Percentiles rank a stretch among this genome's conserved stretches.
Evolutionary conservation across 1,140 invertebrate species (phyloP).

Genomic region (Drosophila kohkoa): DNA sequence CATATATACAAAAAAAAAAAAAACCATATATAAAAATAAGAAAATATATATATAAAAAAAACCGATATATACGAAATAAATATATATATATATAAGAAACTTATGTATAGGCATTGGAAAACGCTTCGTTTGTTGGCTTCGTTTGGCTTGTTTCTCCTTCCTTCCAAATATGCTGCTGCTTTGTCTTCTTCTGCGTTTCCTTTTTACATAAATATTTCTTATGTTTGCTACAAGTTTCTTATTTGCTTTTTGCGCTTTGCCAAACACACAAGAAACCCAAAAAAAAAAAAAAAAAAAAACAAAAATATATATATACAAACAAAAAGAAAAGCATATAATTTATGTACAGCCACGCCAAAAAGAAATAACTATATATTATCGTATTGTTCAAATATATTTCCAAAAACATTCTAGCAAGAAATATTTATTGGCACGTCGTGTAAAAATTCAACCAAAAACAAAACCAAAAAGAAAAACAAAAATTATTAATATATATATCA

Average conservation of each 20-base stretch:
- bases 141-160: slow-evolving; percentile 53
- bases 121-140: slow-evolving; percentile 51
- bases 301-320: neutral
- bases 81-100: slow-evolving; percentile 35
- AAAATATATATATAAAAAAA: slow-evolving; percentile 16
- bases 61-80: slow-evolving; percentile 4
- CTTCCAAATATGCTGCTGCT: slow-evolving; percentile 57
- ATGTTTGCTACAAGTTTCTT: slow-evolving; percentile 27
- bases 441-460: slow-evolving; percentile 44
- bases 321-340: slow-evolving; percentile 19
- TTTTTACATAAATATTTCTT: slow-evolving; percentile 9
- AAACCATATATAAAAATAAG: slow-evolving; percentile 9
- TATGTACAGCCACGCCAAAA: slow-evolving; percentile 65
- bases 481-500: slow-evolving; percentile 2
- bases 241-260: slow-evolving; percentile 38
- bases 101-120: slow-evolving; percentile 45
- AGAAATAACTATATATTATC: slow-evolving; percentile 44
- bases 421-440: slow-evolving; percentile 71
- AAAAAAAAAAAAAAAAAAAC: slow-evolving; percentile 26
- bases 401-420: slow-evolving; percentile 41
- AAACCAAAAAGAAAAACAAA: slow-evolving; percentile 21
- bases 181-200: slow-evolving; percentile 24
- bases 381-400: slow-evolving; percentile 57
- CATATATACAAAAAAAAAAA: slow-evolving; percentile 1
- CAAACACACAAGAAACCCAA: neutral